Conservation (phyloP, 35 echinoderm and acorn worm species). For the Ptychodera flava region DNA sequence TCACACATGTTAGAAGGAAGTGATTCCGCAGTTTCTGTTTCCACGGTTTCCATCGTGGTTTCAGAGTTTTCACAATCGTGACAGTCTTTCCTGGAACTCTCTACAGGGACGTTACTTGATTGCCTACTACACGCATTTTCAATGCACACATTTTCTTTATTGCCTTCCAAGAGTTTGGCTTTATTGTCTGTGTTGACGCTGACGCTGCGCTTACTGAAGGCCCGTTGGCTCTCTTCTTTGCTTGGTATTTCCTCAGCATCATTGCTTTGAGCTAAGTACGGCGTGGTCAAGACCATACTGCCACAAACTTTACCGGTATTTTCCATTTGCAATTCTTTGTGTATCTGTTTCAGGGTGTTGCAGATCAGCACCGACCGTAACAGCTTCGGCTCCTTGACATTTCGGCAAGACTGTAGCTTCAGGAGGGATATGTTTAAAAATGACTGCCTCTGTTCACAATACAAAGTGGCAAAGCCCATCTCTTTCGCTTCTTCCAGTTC, state of each 20-base stretch:
- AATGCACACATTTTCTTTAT: not conserved
- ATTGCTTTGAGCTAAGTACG: not conserved
- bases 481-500: slow-evolving; percentile 61
- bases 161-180: not conserved
- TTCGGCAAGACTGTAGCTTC: slow-evolving; percentile 50
- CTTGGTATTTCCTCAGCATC: not conserved
- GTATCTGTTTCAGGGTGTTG: slow-evolving; percentile 63
- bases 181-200: not conserved
- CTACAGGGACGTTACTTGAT: not conserved
- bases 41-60: not conserved
- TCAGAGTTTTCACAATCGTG: not conserved
- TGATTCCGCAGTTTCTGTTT: not conserved
- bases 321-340: slow-evolving; percentile 40
- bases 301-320: not conserved
- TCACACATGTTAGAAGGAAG: not conserved
- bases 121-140: not conserved
- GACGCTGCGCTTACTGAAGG: not conserved
- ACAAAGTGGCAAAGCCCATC: slow-evolving; percentile 42
- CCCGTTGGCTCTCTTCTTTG: not conserved
- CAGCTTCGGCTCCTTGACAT: slow-evolving; percentile 54
- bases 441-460: slow-evolving; percentile 63
- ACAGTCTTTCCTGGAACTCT: not conserved
- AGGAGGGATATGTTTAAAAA: slow-evolving; percentile 66
- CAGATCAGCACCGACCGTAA: slow-evolving; percentile 70
- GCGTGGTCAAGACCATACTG: not conserved